Percentiles rank a stretch among this genome's conserved stretches.
phyloP scores from a whole-genome alignment of 2,113 vertebrate genomes.

The Myotis yumanensis region DNA sequence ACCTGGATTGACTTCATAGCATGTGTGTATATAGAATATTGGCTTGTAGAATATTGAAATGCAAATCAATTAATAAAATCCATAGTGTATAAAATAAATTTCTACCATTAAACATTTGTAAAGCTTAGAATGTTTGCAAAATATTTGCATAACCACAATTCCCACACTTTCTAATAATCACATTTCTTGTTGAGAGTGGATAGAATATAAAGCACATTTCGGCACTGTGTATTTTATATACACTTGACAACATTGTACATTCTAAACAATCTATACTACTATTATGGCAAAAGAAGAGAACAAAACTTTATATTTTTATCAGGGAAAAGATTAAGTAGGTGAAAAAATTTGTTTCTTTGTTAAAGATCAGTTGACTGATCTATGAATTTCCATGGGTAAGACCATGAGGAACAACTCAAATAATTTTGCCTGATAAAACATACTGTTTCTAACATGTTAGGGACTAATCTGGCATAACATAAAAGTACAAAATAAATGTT shows the following conservation, averaged over 20 bases:
- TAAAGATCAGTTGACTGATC: background rate
- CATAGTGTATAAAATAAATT: background rate
- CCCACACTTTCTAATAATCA: background rate
- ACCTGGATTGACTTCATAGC: background rate
- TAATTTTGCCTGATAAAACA: background rate
- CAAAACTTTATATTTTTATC: background rate
- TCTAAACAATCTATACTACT: background rate
- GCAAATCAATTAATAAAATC: background rate
- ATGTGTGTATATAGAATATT: background rate
- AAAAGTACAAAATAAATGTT: background rate
- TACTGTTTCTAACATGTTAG: background rate
- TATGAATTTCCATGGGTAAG: background rate
- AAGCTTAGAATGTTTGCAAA: background rate
- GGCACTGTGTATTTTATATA: background rate
- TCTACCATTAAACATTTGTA: background rate
- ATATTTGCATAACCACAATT: background rate
- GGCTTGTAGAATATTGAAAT: background rate
- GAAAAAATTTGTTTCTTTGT: background rate
- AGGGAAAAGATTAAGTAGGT: background rate
- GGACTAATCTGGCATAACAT: background rate
- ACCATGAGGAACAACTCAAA: background rate
- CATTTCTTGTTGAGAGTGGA: background rate
- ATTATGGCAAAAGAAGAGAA: background rate
- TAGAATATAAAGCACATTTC: constrained; percentile 22
- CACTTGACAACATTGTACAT: background rate